A percentile compares a stretch with the other conserved stretches of the same genome.
Evolutionary conservation across 2,888 invertebrate species (phyloP).

Genomic region (Sabatieria punctata): DNA sequence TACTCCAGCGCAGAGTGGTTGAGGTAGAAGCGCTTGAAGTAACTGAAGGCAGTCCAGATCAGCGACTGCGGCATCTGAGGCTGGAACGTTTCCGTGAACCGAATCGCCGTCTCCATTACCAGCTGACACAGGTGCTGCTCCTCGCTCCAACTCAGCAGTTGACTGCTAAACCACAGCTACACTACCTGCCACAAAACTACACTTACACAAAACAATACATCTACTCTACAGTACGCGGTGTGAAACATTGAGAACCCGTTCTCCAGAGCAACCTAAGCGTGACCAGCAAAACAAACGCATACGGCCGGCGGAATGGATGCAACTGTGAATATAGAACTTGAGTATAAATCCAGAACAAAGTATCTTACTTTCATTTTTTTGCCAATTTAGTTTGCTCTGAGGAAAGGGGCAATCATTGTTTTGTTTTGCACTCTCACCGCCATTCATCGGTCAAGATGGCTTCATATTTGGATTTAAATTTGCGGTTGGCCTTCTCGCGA

Average conservation of each 20-base stretch:
- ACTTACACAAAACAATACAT: neutral
- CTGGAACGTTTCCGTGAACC: constrained; percentile 75
- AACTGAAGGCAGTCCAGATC: constrained; percentile 63
- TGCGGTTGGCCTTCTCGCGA: constrained; percentile 33
- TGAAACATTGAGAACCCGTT: no score
- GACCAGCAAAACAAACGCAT: no score
- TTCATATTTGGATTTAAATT: constrained; percentile 31
- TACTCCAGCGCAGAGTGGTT: constrained; percentile 92
- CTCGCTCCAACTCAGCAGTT: constrained; percentile 62
- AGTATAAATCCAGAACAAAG: no score
- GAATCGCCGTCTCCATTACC: constrained; percentile 65
- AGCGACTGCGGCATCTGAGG: constrained; percentile 87
- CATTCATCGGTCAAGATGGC: neutral
- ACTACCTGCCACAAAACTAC: no score
- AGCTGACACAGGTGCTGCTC: constrained; percentile 62
- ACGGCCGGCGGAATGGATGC: no score
- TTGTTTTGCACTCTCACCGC: neutral
- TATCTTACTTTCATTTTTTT: no score
- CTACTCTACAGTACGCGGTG: neutral
- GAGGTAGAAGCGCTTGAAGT: constrained; percentile 88
- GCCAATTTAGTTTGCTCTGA: no score
- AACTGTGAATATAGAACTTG: no score
- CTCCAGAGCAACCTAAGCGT: constrained; percentile 9
- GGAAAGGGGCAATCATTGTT: no score
- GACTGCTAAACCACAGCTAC: constrained; percentile 5